Evolutionary conservation across 2,797 vertebrate species (phyloP).

Genomic region (Poecilia gillii): DNA sequence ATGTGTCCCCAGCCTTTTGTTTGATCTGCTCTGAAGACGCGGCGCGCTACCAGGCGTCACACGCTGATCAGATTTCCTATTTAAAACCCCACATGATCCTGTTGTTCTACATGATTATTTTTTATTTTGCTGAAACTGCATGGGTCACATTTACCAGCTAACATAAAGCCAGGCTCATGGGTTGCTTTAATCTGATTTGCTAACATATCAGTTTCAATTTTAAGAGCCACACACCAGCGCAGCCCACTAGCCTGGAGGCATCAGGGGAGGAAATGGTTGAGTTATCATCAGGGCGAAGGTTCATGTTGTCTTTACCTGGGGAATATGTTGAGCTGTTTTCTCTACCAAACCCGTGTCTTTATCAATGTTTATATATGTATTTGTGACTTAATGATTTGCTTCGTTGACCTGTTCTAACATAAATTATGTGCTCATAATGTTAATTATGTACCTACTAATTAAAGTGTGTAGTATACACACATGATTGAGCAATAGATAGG

Average conservation of each 20-base stretch:
- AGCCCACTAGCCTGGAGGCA: slow-evolving; percentile 3
- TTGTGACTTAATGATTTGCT: background rate
- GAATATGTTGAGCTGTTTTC: slow-evolving; percentile 8
- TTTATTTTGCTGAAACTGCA: background rate
- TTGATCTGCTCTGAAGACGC: slow-evolving; percentile 8
- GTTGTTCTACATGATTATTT: background rate
- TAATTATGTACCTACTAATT: background rate
- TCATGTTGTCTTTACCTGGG: background rate
- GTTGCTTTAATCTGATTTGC: slow-evolving; percentile 2
- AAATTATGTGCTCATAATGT: background rate
- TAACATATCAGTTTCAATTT: slow-evolving; percentile 1
- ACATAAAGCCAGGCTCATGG: background rate
- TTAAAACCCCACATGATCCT: slow-evolving; percentile 4
- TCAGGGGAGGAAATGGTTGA: background rate
- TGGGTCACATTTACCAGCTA: background rate
- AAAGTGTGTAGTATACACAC: background rate
- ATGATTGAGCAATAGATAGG: background rate
- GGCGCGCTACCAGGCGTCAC: background rate
- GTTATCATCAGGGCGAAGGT: background rate
- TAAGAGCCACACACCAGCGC: slow-evolving; percentile 2
- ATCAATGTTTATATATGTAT: background rate
- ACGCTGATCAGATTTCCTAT: background rate
- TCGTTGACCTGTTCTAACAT: background rate
- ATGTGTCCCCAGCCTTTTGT: slow-evolving; percentile 2
- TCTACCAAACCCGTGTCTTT: background rate